Conservation (phyloP, 2,113 vertebrate species). For the Muscicapa adusta region DNA sequence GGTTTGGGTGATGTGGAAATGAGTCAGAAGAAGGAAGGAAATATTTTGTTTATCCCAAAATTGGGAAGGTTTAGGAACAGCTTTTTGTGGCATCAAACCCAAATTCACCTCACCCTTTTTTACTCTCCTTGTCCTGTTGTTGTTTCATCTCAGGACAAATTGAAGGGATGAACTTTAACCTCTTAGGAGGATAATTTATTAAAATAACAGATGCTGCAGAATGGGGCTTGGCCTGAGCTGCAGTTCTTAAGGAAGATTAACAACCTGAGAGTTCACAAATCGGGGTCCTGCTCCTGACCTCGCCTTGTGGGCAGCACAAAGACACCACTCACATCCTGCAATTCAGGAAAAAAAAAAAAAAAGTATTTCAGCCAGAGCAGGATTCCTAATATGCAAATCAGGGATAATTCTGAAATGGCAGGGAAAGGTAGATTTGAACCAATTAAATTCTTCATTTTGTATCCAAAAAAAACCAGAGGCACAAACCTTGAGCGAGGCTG, state of each 20-base stretch:
- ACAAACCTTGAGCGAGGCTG: neutral
- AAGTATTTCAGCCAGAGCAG: neutral
- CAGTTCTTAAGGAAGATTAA: constrained; percentile 7
- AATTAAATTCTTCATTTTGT: neutral
- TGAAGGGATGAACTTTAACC: neutral
- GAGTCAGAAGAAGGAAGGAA: neutral
- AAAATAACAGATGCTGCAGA: constrained; percentile 11
- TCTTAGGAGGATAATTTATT: neutral
- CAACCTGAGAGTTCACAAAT: neutral
- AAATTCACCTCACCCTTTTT: neutral
- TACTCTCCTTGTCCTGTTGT: neutral
- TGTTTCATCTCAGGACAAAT: neutral
- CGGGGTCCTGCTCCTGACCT: neutral
- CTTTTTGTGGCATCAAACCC: neutral
- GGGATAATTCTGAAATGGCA: neutral
- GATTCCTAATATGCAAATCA: neutral
- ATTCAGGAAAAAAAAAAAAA: neutral
- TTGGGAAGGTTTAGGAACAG: neutral
- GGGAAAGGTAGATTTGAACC: neutral
- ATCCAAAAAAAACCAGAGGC: no score
- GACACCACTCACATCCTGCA: neutral
- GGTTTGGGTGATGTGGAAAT: neutral
- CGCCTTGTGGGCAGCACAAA: neutral
- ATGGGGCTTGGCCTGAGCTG: neutral
- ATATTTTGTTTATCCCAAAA: neutral